These are phyloP conservation scores for Piprites chloris DNA, from an alignment of 2,113 vertebrate genomes.

Conservation along the genomic window DNA sequence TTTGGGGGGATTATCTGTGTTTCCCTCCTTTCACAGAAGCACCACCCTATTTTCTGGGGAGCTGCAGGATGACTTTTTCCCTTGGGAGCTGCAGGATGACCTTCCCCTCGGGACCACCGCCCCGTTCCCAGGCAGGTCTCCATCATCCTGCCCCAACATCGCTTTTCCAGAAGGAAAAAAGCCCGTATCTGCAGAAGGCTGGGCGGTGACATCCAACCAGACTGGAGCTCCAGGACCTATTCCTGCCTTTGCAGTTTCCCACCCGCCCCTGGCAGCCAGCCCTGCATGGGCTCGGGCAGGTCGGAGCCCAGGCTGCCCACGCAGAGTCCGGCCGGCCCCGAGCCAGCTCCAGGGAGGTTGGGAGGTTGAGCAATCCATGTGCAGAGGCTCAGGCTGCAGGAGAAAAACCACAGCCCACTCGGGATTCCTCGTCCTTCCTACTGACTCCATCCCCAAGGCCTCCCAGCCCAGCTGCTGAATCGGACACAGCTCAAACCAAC, in stretches of 20 bases:
- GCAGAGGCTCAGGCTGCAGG: neutral
- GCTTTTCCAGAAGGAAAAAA: neutral
- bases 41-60: neutral
- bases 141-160: neutral
- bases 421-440: neutral
- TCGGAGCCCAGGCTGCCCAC: neutral
- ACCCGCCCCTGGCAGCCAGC: neutral
- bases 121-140: neutral
- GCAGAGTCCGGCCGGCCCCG: neutral
- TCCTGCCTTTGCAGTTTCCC: neutral
- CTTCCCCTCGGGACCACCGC: accelerated
- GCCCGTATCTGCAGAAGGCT: neutral
- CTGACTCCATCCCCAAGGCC: neutral
- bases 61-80: neutral
- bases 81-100: neutral
- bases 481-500: accelerated
- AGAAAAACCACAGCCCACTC: neutral
- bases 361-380: neutral
- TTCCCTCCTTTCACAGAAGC: neutral
- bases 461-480: neutral
- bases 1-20: neutral
- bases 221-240: neutral
- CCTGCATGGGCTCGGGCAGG: neutral
- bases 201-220: neutral
- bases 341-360: neutral